phyloP scores from a whole-genome alignment of 2,797 vertebrate species.

The Pampus argenteus region DNA sequence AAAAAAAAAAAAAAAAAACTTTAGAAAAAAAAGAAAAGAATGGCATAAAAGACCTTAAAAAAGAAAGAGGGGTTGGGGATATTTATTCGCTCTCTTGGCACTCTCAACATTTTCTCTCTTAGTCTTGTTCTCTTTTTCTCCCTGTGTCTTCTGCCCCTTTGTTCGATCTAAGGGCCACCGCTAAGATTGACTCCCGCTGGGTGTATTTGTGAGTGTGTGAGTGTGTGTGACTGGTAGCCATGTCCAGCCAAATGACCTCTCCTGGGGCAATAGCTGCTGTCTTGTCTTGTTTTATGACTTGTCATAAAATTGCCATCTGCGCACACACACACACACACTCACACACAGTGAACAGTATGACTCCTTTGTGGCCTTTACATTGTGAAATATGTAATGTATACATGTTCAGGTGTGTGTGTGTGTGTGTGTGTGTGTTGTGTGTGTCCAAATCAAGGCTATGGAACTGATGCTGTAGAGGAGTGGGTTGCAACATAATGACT shows the following conservation, averaged over 20 bases:
- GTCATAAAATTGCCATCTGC: constrained; percentile 75
- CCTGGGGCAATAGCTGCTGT: constrained; percentile 78
- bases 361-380: constrained; percentile 44
- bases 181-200: constrained; percentile 43
- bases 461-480: too few relatives aligned
- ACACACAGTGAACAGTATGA: constrained; percentile 24
- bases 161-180: constrained; percentile 48
- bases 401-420: constrained; percentile 1
- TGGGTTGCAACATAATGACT: constrained; percentile 5
- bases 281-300: constrained; percentile 69
- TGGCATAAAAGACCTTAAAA: neutral
- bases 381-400: constrained; percentile 28
- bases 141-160: constrained; percentile 16
- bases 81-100: neutral
- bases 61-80: neutral
- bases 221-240: constrained; percentile 77
- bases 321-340: constrained; percentile 10
- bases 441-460: neutral
- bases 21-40: neutral
- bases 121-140: constrained; percentile 16
- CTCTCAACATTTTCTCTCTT: constrained; percentile 4
- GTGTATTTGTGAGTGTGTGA: constrained; percentile 23
- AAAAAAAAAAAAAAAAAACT: neutral
- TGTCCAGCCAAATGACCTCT: constrained; percentile 80
- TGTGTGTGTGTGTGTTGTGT: constrained; percentile 21